These are phyloP conservation scores for Hoplodrina ambigua DNA, from an alignment of 2,888 invertebrate genomes.

Conservation along the genomic window DNA sequence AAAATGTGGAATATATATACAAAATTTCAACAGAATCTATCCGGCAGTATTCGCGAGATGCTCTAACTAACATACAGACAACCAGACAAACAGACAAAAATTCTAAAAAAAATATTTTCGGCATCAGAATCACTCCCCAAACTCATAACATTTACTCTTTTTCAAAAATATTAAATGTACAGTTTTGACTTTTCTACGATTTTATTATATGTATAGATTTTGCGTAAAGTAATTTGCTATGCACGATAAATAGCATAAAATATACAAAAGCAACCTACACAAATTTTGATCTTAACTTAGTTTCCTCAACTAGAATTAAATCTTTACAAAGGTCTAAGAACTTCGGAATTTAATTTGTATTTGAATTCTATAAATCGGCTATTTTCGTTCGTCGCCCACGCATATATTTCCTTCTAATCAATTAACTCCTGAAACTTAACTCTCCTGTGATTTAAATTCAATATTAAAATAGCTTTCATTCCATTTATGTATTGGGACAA, in stretches of 20 bases:
- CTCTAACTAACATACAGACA: too few species aligned
- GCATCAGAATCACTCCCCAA: too few species aligned
- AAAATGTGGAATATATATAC: too few species aligned
- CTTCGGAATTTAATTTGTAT: slow-evolving; percentile 8
- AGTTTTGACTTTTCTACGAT: too few species aligned
- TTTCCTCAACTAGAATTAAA: not conserved
- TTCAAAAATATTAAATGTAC: too few species aligned
- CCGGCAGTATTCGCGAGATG: too few species aligned
- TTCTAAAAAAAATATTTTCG: too few species aligned
- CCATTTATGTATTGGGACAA: not conserved
- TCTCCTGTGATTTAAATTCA: not conserved
- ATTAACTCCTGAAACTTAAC: not conserved
- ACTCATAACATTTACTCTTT: too few species aligned
- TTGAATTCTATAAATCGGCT: slow-evolving; percentile 4
- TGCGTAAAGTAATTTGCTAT: not conserved
- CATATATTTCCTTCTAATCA: not conserved
- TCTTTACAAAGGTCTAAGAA: not conserved
- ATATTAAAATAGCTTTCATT: too few species aligned
- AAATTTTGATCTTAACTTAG: not conserved
- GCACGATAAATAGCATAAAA: not conserved
- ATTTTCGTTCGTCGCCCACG: not conserved
- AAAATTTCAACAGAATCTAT: too few species aligned
- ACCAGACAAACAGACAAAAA: too few species aligned
- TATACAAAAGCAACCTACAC: not conserved
- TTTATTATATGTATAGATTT: too few species aligned